phyloP scores from a whole-genome alignment of 2,888 invertebrate species.

The Ethmia dodecea region DNA sequence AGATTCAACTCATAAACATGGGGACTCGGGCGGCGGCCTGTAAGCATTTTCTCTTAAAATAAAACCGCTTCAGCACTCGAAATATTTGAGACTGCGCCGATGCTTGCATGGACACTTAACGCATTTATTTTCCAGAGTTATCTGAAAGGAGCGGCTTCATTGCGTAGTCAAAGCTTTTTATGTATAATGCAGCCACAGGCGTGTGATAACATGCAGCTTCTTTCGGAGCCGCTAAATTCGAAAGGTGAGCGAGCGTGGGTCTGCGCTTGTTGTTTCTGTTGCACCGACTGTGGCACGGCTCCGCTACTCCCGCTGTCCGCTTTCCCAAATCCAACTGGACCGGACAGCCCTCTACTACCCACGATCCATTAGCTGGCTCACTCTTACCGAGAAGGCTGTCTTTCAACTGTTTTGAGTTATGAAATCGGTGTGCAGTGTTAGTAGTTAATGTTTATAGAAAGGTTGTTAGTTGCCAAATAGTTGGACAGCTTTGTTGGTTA shows the following conservation, averaged over 20 bases:
- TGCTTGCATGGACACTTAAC: constrained; percentile 66
- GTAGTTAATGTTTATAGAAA: no score
- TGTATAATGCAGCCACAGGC: constrained; percentile 62
- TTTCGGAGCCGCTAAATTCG: constrained; percentile 60
- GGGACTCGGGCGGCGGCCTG: constrained; percentile 96
- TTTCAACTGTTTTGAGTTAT: no score
- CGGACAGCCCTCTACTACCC: no score
- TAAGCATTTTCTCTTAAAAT: constrained; percentile 69
- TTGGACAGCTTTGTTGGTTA: no score
- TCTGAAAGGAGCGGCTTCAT: constrained; percentile 45
- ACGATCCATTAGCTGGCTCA: no score
- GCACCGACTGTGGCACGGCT: constrained; percentile 34
- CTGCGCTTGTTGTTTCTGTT: constrained; percentile 32
- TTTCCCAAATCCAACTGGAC: no score
- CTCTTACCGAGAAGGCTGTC: no score
- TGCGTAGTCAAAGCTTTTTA: constrained; percentile 67
- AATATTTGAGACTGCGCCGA: constrained; percentile 9
- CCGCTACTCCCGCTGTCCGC: constrained; percentile 23
- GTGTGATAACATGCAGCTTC: constrained; percentile 53
- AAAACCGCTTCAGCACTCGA: constrained; percentile 27
- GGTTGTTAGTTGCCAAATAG: no score
- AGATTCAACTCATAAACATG: constrained; percentile 87
- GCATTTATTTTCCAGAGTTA: constrained; percentile 72
- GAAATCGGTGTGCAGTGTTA: no score
- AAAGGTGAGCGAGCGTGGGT: constrained; percentile 65